A percentile compares a stretch with the other conserved stretches of the same genome.
Evolutionary conservation across 2,888 invertebrate species (phyloP).

Genomic region (Neria commutata): DNA sequence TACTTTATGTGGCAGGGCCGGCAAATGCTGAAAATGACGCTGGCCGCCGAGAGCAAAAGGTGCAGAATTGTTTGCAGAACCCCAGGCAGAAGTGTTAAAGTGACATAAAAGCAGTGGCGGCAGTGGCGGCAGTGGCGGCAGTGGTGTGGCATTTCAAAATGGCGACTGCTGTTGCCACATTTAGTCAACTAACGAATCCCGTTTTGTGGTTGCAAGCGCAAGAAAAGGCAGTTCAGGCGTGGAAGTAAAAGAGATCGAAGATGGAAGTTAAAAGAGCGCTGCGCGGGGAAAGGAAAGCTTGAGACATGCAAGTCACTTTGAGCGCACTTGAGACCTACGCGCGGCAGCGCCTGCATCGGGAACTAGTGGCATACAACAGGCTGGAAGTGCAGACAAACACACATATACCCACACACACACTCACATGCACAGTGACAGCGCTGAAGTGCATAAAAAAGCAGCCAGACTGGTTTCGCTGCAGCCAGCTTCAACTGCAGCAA

Average conservation of each 20-base stretch:
- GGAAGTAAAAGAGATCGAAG: too few species aligned
- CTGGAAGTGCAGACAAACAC: not conserved
- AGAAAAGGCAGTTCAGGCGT: too few species aligned
- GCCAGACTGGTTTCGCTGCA: conserved; percentile 21
- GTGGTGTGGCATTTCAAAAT: not conserved
- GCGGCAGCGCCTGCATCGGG: not conserved
- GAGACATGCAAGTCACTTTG: conserved; percentile 7
- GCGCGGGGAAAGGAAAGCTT: not conserved
- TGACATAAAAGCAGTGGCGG: not conserved
- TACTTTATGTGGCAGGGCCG: not conserved
- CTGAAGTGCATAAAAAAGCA: conserved; percentile 13
- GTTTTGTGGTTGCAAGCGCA: too few species aligned
- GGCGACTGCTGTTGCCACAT: not conserved
- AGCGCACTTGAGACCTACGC: not conserved
- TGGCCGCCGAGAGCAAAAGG: too few species aligned
- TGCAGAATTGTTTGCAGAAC: too few species aligned
- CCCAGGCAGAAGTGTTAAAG: not conserved
- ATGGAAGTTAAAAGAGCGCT: too few species aligned
- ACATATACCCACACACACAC: not conserved
- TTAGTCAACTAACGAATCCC: not conserved
- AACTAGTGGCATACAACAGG: not conserved
- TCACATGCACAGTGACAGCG: not conserved
- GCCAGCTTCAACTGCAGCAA: not conserved
- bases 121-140: not conserved
- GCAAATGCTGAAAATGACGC: not conserved